These are phyloP conservation scores for Myzus persicae DNA, from an alignment of 1,140 invertebrate genomes.

Conservation along the genomic window DNA sequence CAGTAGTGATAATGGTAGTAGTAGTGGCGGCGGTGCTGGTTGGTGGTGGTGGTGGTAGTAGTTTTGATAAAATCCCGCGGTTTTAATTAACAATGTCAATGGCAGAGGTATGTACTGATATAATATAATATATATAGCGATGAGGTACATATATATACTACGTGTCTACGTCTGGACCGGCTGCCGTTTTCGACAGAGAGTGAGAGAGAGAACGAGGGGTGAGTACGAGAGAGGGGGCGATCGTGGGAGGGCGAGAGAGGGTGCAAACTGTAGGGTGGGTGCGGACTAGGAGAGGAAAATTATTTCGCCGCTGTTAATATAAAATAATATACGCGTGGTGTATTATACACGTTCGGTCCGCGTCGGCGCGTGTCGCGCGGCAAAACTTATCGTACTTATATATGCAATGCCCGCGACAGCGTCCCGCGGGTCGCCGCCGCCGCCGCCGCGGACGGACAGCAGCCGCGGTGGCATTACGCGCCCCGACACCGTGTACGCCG, in stretches of 20 bases:
- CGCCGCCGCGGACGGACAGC: neutral
- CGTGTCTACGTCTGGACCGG: slow-evolving; percentile 32
- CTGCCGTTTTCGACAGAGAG: neutral
- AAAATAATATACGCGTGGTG: slow-evolving; percentile 3
- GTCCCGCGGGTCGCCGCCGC: neutral
- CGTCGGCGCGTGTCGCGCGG: slow-evolving; percentile 39
- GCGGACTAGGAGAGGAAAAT: no score
- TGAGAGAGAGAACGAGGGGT: neutral
- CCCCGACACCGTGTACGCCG: slow-evolving; percentile 31
- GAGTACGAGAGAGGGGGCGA: neutral
- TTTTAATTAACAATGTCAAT: slow-evolving; percentile 56
- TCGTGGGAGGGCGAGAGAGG: neutral
- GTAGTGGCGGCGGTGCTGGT: neutral
- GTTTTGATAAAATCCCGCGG: slow-evolving; percentile 46
- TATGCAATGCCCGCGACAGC: neutral
- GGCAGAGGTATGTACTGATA: slow-evolving; percentile 48
- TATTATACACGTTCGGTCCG: neutral
- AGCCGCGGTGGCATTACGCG: slow-evolving; percentile 18
- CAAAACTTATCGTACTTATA: neutral
- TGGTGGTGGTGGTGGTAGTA: neutral
- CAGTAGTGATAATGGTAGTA: neutral
- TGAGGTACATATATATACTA: neutral
- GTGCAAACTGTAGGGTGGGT: neutral
- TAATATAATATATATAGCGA: neutral
- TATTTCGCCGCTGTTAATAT: slow-evolving; percentile 32